phyloP scores from a whole-genome alignment of 2,888 invertebrate species.

The Lapara coniferarum region DNA sequence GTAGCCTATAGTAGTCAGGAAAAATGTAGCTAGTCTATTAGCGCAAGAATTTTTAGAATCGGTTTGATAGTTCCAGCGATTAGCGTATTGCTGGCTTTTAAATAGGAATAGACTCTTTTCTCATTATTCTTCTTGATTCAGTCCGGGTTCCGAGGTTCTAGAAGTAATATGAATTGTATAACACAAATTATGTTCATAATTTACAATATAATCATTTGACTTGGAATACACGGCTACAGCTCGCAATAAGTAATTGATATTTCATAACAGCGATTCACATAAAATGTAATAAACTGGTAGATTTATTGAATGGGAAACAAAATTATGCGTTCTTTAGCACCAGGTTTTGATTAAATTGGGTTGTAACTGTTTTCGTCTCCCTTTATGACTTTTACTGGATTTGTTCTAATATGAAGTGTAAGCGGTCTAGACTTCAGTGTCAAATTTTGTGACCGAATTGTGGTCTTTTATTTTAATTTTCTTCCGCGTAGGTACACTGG shows the following conservation, averaged over 20 bases:
- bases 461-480: no score
- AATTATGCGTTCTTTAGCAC: conserved; percentile 2
- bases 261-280: conserved; percentile 15
- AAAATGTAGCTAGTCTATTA: no score
- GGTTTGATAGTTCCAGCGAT: no score
- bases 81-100: no score
- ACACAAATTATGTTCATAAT: background rate
- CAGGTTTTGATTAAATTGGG: conserved; percentile 10
- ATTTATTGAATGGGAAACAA: conserved; percentile 13
- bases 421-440: background rate
- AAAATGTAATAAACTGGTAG: conserved; percentile 20
- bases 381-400: background rate
- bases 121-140: no score
- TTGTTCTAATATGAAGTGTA: background rate
- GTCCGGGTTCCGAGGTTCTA: no score
- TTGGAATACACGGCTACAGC: background rate
- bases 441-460: no score
- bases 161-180: background rate
- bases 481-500: no score
- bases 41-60: no score
- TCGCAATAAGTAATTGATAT: conserved; percentile 3
- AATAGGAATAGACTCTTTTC: no score
- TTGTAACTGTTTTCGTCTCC: conserved; percentile 3
- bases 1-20: no score
- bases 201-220: background rate